Conservation (phyloP, 2,888 invertebrate genomes). For the Heliconius ismenius region DNA sequence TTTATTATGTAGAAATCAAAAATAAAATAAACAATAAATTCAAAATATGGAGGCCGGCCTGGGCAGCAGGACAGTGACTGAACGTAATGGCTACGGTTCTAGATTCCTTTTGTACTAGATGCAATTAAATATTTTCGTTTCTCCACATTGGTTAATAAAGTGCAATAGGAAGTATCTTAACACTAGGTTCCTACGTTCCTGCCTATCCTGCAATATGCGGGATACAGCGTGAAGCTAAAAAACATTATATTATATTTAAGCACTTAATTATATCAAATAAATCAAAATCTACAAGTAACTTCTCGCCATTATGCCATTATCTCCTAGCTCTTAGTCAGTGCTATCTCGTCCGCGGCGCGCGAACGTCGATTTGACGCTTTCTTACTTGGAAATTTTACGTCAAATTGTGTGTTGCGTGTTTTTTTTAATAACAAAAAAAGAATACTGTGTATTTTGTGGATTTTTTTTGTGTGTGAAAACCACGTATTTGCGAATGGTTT, state of each 20-base stretch:
- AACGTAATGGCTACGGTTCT: no score
- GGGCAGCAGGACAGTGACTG: no score
- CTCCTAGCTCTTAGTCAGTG: slow-evolving; percentile 10
- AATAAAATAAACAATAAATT: no score
- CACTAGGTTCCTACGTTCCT: not conserved
- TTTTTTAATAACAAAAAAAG: not conserved
- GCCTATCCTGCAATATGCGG: not conserved
- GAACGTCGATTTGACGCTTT: slow-evolving; percentile 62
- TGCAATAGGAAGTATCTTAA: not conserved
- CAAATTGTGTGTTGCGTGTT: slow-evolving; percentile 57
- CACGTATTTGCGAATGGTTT: not conserved
- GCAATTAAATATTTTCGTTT: no score
- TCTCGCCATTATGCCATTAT: not conserved
- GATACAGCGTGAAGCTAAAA: not conserved
- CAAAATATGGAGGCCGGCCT: no score
- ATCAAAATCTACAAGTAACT: not conserved
- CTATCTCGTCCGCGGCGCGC: slow-evolving; percentile 27
- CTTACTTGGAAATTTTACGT: slow-evolving; percentile 61
- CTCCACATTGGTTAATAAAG: no score
- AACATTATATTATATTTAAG: not conserved
- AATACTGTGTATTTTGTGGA: slow-evolving; percentile 46
- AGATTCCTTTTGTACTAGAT: no score
- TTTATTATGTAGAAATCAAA: no score
- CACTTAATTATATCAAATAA: not conserved
- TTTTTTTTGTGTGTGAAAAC: slow-evolving; percentile 28